A percentile compares a stretch with the other conserved stretches of the same genome.
phyloP scores from a whole-genome alignment of 2,888 invertebrate species.

The Diarsia mendica region DNA sequence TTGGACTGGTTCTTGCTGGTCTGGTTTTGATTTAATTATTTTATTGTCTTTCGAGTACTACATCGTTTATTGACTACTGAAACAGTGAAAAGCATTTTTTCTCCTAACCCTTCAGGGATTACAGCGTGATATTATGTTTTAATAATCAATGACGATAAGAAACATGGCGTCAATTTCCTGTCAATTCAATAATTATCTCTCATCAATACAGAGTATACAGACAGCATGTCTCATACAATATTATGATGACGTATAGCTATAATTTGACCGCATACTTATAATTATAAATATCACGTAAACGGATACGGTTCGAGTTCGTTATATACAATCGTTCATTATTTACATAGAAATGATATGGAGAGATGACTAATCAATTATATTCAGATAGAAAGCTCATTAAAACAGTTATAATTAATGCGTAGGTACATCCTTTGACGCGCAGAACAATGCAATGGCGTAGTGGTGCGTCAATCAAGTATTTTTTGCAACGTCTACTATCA shows the following conservation, averaged over 20 bases:
- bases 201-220: slow-evolving; percentile 32
- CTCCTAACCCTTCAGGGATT: too few species aligned
- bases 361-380: slow-evolving; percentile 49
- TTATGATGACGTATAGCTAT: slow-evolving; percentile 1
- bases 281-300: slow-evolving; percentile 35
- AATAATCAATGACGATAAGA: slow-evolving; percentile 22
- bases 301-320: slow-evolving; percentile 14
- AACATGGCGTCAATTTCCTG: slow-evolving; percentile 15
- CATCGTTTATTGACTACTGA: neutral
- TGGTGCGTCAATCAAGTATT: slow-evolving; percentile 11
- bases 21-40: neutral
- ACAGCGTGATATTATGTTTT: too few species aligned
- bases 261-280: slow-evolving; percentile 13
- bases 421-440: slow-evolving; percentile 34
- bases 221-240: slow-evolving; percentile 36
- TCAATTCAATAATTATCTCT: neutral
- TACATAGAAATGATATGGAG: slow-evolving; percentile 27
- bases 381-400: slow-evolving; percentile 58
- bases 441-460: slow-evolving; percentile 48
- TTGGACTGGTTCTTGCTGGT: neutral
- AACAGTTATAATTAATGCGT: slow-evolving; percentile 39
- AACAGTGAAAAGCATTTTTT: too few species aligned
- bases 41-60: neutral
- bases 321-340: slow-evolving; percentile 18
- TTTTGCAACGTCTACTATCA: neutral